phyloP scores from a whole-genome alignment of 1,140 invertebrate species.

The Drosophila mojavensis region DNA sequence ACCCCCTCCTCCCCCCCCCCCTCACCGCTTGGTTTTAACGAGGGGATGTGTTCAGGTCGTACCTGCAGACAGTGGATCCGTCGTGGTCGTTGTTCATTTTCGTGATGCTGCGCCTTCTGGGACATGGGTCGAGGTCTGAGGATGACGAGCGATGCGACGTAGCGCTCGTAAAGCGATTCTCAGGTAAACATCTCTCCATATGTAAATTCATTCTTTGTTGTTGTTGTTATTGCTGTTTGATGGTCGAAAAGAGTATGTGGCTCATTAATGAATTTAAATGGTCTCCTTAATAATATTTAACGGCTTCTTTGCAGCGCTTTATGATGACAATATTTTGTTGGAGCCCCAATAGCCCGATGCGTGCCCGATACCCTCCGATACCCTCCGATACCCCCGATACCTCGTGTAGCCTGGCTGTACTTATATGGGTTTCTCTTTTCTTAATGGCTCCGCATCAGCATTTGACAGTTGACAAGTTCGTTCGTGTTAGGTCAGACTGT shows the following conservation, averaged over 20 bases:
- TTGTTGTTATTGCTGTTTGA: conserved; percentile 30
- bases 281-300: conserved; percentile 84
- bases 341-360: conserved; percentile 2
- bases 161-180: conserved; percentile 46
- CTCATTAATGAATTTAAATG: conserved; percentile 84
- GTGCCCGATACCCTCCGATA: no score
- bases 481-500: conserved; percentile 48
- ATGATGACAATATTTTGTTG: conserved; percentile 82
- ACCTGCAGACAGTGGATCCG: conserved; percentile 28
- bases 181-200: conserved; percentile 52
- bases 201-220: conserved; percentile 11
- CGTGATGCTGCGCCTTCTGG: conserved; percentile 38
- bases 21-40: conserved; percentile 64
- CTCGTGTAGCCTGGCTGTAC: conserved; percentile 34
- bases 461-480: conserved; percentile 82
- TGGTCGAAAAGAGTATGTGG: conserved; percentile 43
- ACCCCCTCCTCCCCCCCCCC: conserved; percentile 61
- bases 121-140: conserved; percentile 21
- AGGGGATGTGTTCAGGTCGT: conserved; percentile 63
- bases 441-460: conserved; percentile 76
- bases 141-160: conserved; percentile 3
- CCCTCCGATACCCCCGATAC: neutral
- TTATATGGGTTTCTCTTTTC: conserved; percentile 64
- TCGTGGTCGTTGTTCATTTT: conserved; percentile 76
- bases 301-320: conserved; percentile 83